These are phyloP conservation scores for Muscidifurax raptorellus DNA, from an alignment of 1,140 invertebrate species.

Conservation along the genomic window DNA sequence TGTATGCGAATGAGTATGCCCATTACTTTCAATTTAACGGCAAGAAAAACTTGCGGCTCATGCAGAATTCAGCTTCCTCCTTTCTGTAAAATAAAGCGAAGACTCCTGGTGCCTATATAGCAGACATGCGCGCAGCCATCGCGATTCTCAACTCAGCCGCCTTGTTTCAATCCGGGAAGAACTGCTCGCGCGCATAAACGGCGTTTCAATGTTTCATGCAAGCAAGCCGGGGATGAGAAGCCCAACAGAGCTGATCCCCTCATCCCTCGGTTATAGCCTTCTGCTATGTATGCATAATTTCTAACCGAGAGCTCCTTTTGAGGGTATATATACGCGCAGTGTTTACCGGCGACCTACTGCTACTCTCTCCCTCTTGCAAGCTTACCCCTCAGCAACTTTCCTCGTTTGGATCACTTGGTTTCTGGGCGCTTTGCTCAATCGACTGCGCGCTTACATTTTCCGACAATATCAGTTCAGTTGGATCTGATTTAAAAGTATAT, in stretches of 20 bases:
- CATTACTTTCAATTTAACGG: not conserved
- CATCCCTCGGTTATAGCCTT: not conserved
- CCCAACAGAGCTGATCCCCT: not conserved
- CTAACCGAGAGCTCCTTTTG: not conserved
- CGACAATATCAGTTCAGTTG: not conserved
- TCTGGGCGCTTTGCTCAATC: not conserved
- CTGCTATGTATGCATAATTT: conserved; percentile 28
- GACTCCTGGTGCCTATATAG: no score
- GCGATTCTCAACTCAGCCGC: not conserved
- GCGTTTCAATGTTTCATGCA: conserved; percentile 41
- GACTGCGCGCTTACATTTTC: not conserved
- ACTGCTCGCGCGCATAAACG: conserved; percentile 21
- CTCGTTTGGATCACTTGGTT: not conserved
- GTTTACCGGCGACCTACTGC: not conserved
- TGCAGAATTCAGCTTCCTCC: not conserved
- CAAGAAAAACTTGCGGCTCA: not conserved
- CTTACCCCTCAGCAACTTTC: not conserved
- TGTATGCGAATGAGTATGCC: no score
- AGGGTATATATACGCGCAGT: not conserved
- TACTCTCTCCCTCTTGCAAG: not conserved
- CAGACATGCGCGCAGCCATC: no score
- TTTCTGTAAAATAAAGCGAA: not conserved
- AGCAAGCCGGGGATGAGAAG: not conserved
- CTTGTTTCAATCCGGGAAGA: conserved; percentile 36
- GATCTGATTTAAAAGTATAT: not conserved